These are phyloP conservation scores for Phortica magna DNA, from an alignment of 2,888 invertebrate genomes.

Conservation along the genomic window DNA sequence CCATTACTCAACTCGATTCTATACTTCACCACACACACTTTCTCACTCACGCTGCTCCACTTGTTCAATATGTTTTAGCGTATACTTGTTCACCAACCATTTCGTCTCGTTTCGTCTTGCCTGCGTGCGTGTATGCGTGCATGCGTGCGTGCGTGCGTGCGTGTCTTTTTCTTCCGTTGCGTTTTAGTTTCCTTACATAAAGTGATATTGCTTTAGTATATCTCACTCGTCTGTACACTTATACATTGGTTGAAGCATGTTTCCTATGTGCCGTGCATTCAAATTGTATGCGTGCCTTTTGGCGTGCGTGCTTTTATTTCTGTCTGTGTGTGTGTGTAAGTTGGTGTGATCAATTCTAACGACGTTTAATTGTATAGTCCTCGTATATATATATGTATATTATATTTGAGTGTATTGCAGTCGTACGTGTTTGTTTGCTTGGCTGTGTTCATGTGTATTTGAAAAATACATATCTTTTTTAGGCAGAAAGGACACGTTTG, in stretches of 20 bases:
- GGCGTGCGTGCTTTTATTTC: conserved; percentile 19
- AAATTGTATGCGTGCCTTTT: conserved; percentile 64
- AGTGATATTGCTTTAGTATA: conserved; percentile 6
- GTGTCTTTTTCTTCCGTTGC: conserved; percentile 6
- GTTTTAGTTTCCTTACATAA: conserved; percentile 1
- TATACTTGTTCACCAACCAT: neutral
- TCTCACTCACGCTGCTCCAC: neutral
- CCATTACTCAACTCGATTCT: neutral
- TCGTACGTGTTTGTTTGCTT: neutral
- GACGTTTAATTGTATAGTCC: conserved; percentile 9
- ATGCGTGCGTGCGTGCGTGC: neutral
- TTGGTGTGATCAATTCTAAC: conserved; percentile 35
- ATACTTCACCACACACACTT: neutral
- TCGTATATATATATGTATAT: conserved; percentile 36
- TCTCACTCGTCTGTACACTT: neutral
- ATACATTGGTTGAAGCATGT: neutral
- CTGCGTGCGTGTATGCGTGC: neutral
- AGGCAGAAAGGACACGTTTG: neutral
- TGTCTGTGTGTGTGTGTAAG: neutral
- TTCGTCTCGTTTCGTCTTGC: no score
- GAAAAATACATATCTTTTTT: neutral
- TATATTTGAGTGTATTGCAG: conserved; percentile 42
- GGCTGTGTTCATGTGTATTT: neutral
- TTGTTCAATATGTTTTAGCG: no score
- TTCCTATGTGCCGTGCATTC: conserved; percentile 68